Evolutionary conservation across 2,888 invertebrate genomes (phyloP), one percentile per base, ranked within the genome.

Genomic region (Macrophya alboannulata): DNA sequence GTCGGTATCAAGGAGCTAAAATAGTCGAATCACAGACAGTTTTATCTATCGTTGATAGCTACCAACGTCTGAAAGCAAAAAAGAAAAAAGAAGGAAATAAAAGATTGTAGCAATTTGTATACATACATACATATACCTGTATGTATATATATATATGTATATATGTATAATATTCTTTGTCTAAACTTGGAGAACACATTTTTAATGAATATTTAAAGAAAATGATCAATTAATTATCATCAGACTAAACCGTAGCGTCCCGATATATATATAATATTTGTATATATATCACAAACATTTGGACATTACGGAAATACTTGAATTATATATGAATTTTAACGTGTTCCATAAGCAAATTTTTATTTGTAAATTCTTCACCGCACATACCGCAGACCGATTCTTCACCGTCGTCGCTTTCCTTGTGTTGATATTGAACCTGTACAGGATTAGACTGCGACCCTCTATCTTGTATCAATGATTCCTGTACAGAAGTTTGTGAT

Each of bases 281-380:
- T 3, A 31, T 25, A 10, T 12, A 51, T 25, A 77, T 77, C 51
- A 77, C 51, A 77, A 55, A 15, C 45, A 6, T 55, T 45, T 45
- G 76, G 37, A 77, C 76, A 77, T 21, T 77, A 51, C 76, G 25
- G 31, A 51, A 48, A 51, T 51, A 51, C 15, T 51, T 31, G 10
- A 77, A 77, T 91, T 93, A 94, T 88, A 94, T 93, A 86, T 94
- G 94, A 88, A 92, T 91, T 84, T 93, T 93, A 40, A 94, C 92
- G 86, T 94, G 94, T 85, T 92, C 92, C 91, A 92, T 92, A 31
- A 94, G 89, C 43, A 91, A 90, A 82, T 90, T 90, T 88, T 93
- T 93, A 76, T 91, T 91, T 40, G 89, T 88, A 88, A 94, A 94
- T 85, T 91, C 92, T 85, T 92, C 92, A 0, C 93, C 93, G 85